A percentile compares a stretch with the other conserved stretches of the same genome.
Evolutionary conservation across 2,113 vertebrate species (phyloP).

Genomic region (Pampusana beccarii): DNA sequence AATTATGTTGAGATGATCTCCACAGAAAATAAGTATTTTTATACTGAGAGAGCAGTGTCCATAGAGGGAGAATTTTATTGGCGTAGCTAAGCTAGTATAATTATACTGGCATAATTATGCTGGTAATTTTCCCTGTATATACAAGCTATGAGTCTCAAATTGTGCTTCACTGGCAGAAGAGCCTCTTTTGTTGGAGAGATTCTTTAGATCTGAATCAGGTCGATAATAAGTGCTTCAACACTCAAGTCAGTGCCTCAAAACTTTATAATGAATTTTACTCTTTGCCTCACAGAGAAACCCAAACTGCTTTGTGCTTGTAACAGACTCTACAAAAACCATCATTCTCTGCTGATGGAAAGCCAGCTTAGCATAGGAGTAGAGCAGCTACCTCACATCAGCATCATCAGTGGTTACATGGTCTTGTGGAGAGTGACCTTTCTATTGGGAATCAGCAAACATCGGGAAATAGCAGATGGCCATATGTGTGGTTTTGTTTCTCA

Average conservation of each 20-base stretch:
- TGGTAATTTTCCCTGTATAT: constrained; percentile 62
- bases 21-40: not conserved
- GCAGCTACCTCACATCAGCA: not conserved
- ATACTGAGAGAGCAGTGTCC: constrained; percentile 15
- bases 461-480: not conserved
- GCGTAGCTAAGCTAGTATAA: constrained; percentile 41
- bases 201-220: constrained; percentile 67
- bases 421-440: not conserved
- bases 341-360: not conserved
- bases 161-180: constrained; percentile 61
- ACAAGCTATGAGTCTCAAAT: constrained; percentile 63
- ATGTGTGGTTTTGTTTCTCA: not conserved
- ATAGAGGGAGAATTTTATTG: constrained; percentile 47
- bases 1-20: not conserved
- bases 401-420: not conserved
- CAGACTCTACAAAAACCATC: not conserved
- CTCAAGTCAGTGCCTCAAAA: constrained; percentile 31
- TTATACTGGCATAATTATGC: constrained; percentile 53
- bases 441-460: not conserved
- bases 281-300: constrained; percentile 7
- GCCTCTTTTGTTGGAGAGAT: constrained; percentile 51
- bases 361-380: not conserved
- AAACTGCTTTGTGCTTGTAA: not conserved
- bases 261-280: constrained; percentile 38
- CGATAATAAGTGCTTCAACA: constrained; percentile 49